Evolutionary conservation across 2,888 invertebrate genomes (phyloP).

Genomic region (Actias luna): DNA sequence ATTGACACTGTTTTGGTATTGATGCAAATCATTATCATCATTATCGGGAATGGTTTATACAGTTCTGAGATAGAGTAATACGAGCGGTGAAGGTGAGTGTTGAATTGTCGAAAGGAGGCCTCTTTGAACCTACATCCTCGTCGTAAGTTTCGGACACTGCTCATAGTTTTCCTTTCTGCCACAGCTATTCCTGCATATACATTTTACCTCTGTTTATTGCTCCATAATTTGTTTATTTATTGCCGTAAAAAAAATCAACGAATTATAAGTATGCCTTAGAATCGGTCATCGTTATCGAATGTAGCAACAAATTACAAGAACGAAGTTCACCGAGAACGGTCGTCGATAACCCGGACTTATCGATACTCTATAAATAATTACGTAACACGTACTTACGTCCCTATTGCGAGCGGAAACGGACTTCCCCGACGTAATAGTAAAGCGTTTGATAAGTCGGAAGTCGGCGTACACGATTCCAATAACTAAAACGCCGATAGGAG

Average conservation of each 20-base stretch:
- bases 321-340: constrained; percentile 2
- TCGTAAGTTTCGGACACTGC: too few relatives aligned
- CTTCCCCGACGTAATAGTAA: constrained; percentile 52
- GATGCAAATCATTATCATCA: too few relatives aligned
- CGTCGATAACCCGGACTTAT: constrained; percentile 8
- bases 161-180: too few relatives aligned
- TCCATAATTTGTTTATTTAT: neutral
- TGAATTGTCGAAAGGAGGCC: too few relatives aligned
- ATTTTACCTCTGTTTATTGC: neutral
- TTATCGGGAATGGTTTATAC: too few relatives aligned
- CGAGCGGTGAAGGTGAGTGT: too few relatives aligned
- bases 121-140: too few relatives aligned
- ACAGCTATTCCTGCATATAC: neutral
- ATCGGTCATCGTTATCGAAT: neutral
- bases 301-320: neutral
- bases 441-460: constrained; percentile 55
- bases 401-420: constrained; percentile 41
- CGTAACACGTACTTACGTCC: constrained; percentile 19
- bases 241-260: neutral
- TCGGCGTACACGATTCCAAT: constrained; percentile 43
- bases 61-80: too few relatives aligned
- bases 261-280: neutral
- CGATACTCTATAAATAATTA: constrained; percentile 20
- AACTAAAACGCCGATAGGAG: constrained; percentile 11
- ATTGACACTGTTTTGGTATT: too few relatives aligned